Base-by-base conservation (phyloP, 2,797 vertebrate species). In the Pempheris klunzingeri region DNA sequence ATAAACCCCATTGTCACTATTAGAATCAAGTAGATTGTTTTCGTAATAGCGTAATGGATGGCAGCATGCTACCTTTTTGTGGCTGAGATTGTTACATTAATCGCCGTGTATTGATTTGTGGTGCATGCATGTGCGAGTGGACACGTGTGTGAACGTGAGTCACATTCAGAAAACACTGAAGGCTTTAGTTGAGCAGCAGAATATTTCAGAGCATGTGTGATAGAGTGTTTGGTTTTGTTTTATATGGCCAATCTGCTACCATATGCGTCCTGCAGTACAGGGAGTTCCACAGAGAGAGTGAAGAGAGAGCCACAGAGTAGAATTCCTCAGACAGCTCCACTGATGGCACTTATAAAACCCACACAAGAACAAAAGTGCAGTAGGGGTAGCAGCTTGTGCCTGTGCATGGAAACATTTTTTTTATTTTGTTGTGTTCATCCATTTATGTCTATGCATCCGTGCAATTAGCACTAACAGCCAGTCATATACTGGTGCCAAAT, bases 51-150 rank as follows among this genome's bases (percentile, higher is more conserved):
- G 59, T 77, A 22, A 81, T 78, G 62, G 74, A 72, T 74, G 55
- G 46, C 47, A 38, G 70, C 1, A 4, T 53, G 65, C 32, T 78
- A 68, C 61, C 49, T 81, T 81, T 82, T 71, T 12, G n/a, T 14
- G 61, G 47, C 58, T 54, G 52, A 72, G 43, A 80, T 38, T 65
- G 72, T 78, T 73, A 34, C 38, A 80, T 77, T 77, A 79, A 77
- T 83, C 79, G 60, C 80, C 71, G 32, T 34, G 47, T 77, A 81
- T 80, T 74, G 68, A 79, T 85, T 84, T 62, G 64, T 12, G 14
- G 12, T 46, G 7, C 61, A 39, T 71, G 49, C 47, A 15, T 18
- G 44, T 32, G 39, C 3, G 6, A 44, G 47, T 53, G 64, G 61
- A 18, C 57, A 3, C 26, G 39, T 70, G 68, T 71, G 46, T 44